Evolutionary conservation across 2,113 vertebrate species (phyloP), one percentile per base, ranked within the genome.

Genomic region (Stegostoma tigrinum): DNA sequence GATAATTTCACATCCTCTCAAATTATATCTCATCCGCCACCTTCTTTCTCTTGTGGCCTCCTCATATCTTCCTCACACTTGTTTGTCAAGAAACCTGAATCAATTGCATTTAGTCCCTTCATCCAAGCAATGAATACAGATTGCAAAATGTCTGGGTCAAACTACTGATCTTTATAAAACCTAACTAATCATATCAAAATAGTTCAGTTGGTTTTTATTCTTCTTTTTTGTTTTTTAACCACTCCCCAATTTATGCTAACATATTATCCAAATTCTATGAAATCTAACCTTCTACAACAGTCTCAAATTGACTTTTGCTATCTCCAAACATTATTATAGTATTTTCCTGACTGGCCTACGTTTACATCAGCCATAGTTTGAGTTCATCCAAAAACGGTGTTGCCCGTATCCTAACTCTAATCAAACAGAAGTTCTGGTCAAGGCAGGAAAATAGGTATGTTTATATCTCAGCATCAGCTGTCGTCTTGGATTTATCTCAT

Each of bases 1-100:
- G 97, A 96, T 17, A 80, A 89, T 90, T 78, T 78, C 72, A 78
- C 30, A 78, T 12, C 34, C 15, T 34, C 72, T 34, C 8, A 78
- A 10, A 78, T n/a, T n/a, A 78, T 78, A 78, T 10, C 2, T 34
- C 8, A 78, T 78, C 10, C 15, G 72, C 23, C 7, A 34, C 72
- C 34, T 78, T 72, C 27, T 30, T 78, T 1, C 72, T 30, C 72
- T 85, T 95, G 78, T 95, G 24, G 45, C 66, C 5, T 89, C 52
- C 24, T 48, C 5, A 19, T 3, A 15, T 90, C 52, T 27, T 90
- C 38, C 86, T 89, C 86, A 48, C n/a, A 10, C 3, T 27, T 72
- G 5, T 30, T 72, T 30, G 70, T 30, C 5, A 30, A 27, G 24
- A 72, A 72, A 70, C 68, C 24, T 70, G 68, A 23, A 72, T 72